phyloP scores from a whole-genome alignment of 2,113 vertebrate species.

The Cygnus atratus region DNA sequence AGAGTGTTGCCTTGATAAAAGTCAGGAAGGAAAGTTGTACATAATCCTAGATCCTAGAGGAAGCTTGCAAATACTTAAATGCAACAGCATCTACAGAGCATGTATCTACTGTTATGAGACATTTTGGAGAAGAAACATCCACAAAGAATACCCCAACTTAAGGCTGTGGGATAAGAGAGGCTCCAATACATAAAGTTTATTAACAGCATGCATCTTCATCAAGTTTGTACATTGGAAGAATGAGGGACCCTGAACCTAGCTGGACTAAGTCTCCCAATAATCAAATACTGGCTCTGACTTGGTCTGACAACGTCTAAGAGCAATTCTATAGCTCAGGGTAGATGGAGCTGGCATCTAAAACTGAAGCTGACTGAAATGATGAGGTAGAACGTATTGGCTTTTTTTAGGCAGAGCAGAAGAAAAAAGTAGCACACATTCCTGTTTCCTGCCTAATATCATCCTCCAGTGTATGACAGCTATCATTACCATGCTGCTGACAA shows the following conservation, averaged over 20 bases:
- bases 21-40: background rate
- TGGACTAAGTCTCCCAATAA: background rate
- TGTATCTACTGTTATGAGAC: background rate
- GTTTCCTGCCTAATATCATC: background rate
- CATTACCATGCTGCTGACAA: background rate
- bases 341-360: background rate
- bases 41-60: background rate
- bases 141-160: background rate
- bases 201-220: background rate
- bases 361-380: background rate
- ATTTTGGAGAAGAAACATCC: background rate
- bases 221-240: background rate
- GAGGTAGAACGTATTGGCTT: background rate
- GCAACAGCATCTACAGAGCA: background rate
- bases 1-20: background rate
- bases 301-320: background rate
- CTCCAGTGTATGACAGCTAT: background rate
- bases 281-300: background rate
- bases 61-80: background rate
- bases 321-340: background rate
- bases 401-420: background rate
- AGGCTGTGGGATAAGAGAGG: background rate
- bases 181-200: background rate
- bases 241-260: background rate
- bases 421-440: background rate